Evolutionary conservation across 2,113 vertebrate genomes (phyloP), one percentile per base, ranked within the genome.

Genomic region (Aramus guarauna): DNA sequence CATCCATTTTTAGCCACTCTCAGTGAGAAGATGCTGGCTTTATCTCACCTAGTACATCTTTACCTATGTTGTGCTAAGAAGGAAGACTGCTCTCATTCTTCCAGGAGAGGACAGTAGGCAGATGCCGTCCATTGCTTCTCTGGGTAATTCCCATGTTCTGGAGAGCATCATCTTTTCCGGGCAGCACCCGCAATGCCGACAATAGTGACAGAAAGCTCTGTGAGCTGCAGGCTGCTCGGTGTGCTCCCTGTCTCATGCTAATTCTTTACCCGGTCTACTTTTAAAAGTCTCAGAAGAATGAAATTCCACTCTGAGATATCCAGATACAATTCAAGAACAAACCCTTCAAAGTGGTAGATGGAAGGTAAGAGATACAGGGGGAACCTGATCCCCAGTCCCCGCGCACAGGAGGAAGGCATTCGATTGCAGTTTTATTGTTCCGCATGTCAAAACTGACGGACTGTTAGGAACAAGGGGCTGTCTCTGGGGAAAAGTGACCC

Each of bases 271-370:
- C 11, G 1, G n/a, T 85, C 69, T 59, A 50, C 72, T 91, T 95
- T 79, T 66, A 82, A 84, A 95, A 85, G 91, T 82, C 82, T 90
- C 78, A 67, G 75, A 95, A 96, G 91, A 97, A 88, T 90, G 94
- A 96, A 95, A 91, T 95, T 96, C 95, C 85, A 96, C 91, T 92
- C 92, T 94, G 94, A 96, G 96, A 96, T 96, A 85, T 36, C 50
- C 91, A 92, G 94, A 91, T 95, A 94, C 53, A 56, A 87, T 93
- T 94, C 56, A 95, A 92, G 85, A 94, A 64, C 92, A 94, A 96
- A 72, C 56, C 34, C 84, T 94, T 94, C 91, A 92, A 95, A 97
- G 95, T 58, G 73, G 71, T 53, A 41, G 88, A 66, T 79, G 81
- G 89, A 96, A 89, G 73, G 92, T 89, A 89, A 97, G 84, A 95